Percentiles rank a stretch among this genome's conserved stretches.
phyloP scores from a whole-genome alignment of 2,888 invertebrate genomes.

The Caenorhabditis auriculariae region DNA sequence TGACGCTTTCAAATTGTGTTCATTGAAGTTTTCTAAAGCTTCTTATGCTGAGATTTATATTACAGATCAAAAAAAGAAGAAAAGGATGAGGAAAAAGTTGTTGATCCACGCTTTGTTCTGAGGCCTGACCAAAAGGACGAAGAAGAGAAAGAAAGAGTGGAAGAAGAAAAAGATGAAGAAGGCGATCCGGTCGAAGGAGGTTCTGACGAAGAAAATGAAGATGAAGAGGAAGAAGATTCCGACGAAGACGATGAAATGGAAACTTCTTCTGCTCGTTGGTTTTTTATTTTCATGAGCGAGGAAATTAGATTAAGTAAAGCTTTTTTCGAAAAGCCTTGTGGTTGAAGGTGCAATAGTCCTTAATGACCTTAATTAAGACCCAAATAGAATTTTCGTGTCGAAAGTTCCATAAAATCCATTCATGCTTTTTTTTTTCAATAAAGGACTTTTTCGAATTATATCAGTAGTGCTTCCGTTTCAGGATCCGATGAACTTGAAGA shows the following conservation, averaged over 20 bases:
- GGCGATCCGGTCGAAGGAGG: slow-evolving; percentile 4
- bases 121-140: slow-evolving; percentile 1
- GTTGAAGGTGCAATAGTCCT: too few species aligned
- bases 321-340: too few species aligned
- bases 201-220: slow-evolving; percentile 1
- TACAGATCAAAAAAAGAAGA: slow-evolving; percentile 4
- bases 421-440: too few species aligned
- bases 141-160: slow-evolving; percentile 2
- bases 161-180: slow-evolving; percentile 6
- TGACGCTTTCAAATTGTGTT: background rate
- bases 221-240: slow-evolving; percentile 6
- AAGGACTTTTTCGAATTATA: too few species aligned
- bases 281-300: too few species aligned
- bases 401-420: too few species aligned
- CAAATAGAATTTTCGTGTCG: too few species aligned
- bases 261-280: too few species aligned
- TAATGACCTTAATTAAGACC: too few species aligned
- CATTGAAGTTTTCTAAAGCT: background rate
- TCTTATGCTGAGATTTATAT: background rate
- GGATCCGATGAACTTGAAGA: slow-evolving; percentile 5
- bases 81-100: slow-evolving; percentile 3
- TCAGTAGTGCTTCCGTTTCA: too few species aligned
- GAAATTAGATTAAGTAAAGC: too few species aligned
- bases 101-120: too few species aligned
- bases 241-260: slow-evolving; percentile 9